phyloP scores from a whole-genome alignment of 1,140 invertebrate species.

The Drosophila kurseongensis region DNA sequence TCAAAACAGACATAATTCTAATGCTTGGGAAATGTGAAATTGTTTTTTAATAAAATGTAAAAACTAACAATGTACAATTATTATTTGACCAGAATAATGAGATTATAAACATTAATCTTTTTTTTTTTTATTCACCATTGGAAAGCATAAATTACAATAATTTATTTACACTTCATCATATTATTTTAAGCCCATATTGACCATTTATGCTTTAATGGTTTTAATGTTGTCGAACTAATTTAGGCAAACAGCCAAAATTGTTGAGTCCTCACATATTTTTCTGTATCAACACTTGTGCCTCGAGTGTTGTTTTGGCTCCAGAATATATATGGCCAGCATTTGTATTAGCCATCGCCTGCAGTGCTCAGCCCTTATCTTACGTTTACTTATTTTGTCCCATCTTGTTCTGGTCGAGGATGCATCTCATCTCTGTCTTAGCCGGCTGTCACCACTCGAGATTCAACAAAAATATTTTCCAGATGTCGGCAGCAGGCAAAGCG shows the following conservation, averaged over 20 bases:
- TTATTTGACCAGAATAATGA: no score
- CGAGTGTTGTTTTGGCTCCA: constrained; percentile 22
- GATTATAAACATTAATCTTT: no score
- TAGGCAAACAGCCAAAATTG: background rate
- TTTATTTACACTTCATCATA: no score
- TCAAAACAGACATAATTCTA: no score
- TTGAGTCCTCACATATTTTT: background rate
- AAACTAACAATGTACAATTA: no score
- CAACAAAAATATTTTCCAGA: constrained; percentile 70
- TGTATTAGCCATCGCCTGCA: constrained; percentile 69
- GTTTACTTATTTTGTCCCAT: constrained; percentile 9
- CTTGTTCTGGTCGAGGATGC: constrained; percentile 32
- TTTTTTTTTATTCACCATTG: no score
- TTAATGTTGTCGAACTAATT: background rate
- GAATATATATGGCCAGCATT: constrained; percentile 67
- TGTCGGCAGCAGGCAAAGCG: constrained; percentile 55
- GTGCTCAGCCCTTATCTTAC: constrained; percentile 3
- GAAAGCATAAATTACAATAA: no score
- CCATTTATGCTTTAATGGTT: no score
- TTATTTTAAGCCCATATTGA: no score
- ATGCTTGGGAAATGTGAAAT: no score
- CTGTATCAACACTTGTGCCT: constrained; percentile 2
- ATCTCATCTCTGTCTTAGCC: constrained; percentile 58
- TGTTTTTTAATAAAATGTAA: no score
- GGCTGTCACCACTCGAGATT: constrained; percentile 60